These are phyloP conservation scores for Tribolium castaneum DNA, from an alignment of 1,140 invertebrate species.

Conservation along the genomic window DNA sequence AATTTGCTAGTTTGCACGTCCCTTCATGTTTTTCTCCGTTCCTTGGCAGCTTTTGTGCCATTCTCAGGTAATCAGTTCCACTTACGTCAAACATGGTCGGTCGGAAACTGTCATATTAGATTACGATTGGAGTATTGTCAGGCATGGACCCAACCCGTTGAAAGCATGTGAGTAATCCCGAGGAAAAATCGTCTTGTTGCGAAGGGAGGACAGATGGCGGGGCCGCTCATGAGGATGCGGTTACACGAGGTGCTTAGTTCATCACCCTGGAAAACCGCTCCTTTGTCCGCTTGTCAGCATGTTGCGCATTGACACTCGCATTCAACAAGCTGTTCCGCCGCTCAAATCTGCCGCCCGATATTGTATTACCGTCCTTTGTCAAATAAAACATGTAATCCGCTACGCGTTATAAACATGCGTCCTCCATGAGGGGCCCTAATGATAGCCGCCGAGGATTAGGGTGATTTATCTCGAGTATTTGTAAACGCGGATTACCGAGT, in stretches of 20 bases:
- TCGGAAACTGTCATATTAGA: conserved; percentile 40
- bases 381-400: conserved; percentile 57
- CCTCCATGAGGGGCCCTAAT: conserved; percentile 42
- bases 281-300: conserved; percentile 60
- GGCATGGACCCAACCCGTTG: conserved; percentile 21
- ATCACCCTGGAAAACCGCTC: conserved; percentile 62
- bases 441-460: conserved; percentile 50
- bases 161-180: neutral
- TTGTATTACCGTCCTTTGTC: conserved; percentile 51
- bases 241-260: conserved; percentile 59
- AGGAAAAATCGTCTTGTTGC: conserved; percentile 13
- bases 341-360: conserved; percentile 46
- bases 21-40: conserved; percentile 2
- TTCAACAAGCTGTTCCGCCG: conserved; percentile 44
- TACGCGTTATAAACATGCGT: conserved; percentile 52
- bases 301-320: conserved; percentile 42
- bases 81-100: conserved; percentile 34
- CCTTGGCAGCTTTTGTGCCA: conserved; percentile 19
- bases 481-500: conserved; percentile 46
- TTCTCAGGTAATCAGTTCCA: conserved; percentile 40
- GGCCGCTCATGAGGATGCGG: conserved; percentile 34
- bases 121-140: conserved; percentile 26
- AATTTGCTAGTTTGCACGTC: neutral
- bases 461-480: conserved; percentile 55
- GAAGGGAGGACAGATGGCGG: conserved; percentile 32